Conservation (phyloP, 2,888 invertebrate species). For the Synanthedon vespiformis region DNA sequence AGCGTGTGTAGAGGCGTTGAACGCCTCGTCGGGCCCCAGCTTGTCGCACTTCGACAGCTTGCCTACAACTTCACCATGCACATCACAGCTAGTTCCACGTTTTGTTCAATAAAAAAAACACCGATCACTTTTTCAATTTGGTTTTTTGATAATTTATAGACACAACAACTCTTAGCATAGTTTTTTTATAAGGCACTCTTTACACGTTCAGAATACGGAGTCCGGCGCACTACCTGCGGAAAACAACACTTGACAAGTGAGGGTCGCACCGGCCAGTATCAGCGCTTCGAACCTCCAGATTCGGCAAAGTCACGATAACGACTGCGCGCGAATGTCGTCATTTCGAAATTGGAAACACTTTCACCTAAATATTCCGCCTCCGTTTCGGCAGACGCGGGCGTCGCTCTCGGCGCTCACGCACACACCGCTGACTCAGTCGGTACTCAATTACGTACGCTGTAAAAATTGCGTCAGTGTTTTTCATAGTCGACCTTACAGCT, state of each 20-base stretch:
- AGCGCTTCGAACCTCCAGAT: slow-evolving; percentile 62
- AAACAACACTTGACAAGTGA: slow-evolving; percentile 31
- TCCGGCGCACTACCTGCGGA: slow-evolving; percentile 49
- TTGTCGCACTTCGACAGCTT: slow-evolving; percentile 59
- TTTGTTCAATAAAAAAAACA: slow-evolving; percentile 28
- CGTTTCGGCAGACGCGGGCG: slow-evolving; percentile 69
- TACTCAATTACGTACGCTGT: slow-evolving; percentile 66
- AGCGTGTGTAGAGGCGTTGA: slow-evolving; percentile 52
- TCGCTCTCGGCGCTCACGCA: slow-evolving; percentile 68
- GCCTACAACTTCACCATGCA: slow-evolving; percentile 41
- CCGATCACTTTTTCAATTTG: slow-evolving; percentile 62
- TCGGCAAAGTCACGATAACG: slow-evolving; percentile 71
- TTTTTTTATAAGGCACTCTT: slow-evolving; percentile 40
- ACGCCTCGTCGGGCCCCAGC: slow-evolving; percentile 58
- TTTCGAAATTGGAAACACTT: slow-evolving; percentile 72
- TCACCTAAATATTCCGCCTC: slow-evolving; percentile 71
- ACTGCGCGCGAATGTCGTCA: slow-evolving; percentile 71
- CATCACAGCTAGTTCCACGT: slow-evolving; percentile 53
- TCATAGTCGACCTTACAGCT: slow-evolving; percentile 63
- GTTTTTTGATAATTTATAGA: slow-evolving; percentile 47
- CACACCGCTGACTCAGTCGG: slow-evolving; percentile 53
- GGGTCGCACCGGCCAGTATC: slow-evolving; percentile 27
- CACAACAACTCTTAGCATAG: slow-evolving; percentile 60
- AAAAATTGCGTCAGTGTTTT: slow-evolving; percentile 71
- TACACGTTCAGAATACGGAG: slow-evolving; percentile 43